phyloP scores from a whole-genome alignment of 2,113 vertebrate species.

The Neotoma lepida region DNA sequence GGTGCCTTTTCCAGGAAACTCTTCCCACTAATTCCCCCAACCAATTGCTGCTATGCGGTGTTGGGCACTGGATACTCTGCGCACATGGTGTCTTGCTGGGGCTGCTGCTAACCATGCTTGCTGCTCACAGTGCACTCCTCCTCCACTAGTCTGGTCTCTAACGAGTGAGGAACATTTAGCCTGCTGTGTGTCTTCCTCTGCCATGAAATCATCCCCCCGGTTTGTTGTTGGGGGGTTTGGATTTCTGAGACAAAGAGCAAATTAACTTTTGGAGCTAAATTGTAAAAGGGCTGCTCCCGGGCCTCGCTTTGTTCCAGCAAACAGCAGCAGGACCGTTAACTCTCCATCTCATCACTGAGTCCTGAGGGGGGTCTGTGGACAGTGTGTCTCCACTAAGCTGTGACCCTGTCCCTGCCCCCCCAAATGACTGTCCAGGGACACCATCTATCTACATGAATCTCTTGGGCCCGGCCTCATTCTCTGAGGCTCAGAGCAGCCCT shows the following conservation, averaged over 20 bases:
- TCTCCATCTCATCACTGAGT: background rate
- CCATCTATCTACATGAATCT: background rate
- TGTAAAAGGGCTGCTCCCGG: background rate
- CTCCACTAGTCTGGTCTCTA: background rate
- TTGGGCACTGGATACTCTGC: background rate
- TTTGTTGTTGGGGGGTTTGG: background rate
- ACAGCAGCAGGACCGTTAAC: background rate
- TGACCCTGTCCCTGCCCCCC: background rate
- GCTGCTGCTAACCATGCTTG: slow-evolving; percentile 15
- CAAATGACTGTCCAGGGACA: background rate
- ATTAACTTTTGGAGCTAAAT: background rate
- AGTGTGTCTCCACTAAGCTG: background rate
- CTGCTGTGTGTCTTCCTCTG: background rate
- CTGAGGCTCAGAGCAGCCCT: background rate
- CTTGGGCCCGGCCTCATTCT: background rate
- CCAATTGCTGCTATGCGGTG: background rate
- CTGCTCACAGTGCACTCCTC: background rate
- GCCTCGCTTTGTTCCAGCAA: background rate
- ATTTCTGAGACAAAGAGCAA: slow-evolving; percentile 3
- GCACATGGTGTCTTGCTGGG: slow-evolving; percentile 47
- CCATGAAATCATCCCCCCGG: background rate
- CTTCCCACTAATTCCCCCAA: background rate
- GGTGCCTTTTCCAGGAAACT: slow-evolving; percentile 49
- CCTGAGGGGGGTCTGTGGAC: background rate
- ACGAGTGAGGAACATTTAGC: background rate